phyloP scores from a whole-genome alignment of 2,113 vertebrate genomes.

The Pomatorhinus ruficollis region DNA sequence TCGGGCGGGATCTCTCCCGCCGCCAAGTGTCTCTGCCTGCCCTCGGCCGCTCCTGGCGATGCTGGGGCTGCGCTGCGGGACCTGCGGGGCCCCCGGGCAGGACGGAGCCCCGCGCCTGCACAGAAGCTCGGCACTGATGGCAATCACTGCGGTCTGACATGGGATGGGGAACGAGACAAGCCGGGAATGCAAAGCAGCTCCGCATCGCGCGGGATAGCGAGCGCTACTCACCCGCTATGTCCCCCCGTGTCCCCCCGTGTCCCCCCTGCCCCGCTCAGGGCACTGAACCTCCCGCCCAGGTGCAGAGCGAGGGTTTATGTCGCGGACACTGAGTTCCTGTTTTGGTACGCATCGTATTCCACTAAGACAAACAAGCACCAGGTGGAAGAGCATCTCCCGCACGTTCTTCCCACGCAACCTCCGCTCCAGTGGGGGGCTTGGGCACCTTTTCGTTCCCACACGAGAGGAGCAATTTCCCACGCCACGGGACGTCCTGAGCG shows the following conservation, averaged over 20 bases:
- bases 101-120: neutral
- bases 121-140: neutral
- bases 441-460: neutral
- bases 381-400: neutral
- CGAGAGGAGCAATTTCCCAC: accelerated
- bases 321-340: accelerated
- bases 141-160: accelerated
- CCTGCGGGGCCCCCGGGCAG: neutral
- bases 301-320: accelerated
- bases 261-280: neutral
- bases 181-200: no score
- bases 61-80: neutral
- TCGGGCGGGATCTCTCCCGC: neutral
- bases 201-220: neutral
- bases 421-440: neutral
- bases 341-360: neutral
- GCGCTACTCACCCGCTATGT: neutral
- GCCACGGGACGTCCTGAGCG: neutral
- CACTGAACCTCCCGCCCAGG: neutral
- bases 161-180: neutral
- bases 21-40: neutral
- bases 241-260: neutral
- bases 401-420: neutral
- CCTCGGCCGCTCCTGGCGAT: accelerated
- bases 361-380: neutral